Percentiles rank a stretch among this genome's conserved stretches.
Evolutionary conservation across 2,113 vertebrate species (phyloP).

Genomic region (Beaufortia kweichowensis): DNA sequence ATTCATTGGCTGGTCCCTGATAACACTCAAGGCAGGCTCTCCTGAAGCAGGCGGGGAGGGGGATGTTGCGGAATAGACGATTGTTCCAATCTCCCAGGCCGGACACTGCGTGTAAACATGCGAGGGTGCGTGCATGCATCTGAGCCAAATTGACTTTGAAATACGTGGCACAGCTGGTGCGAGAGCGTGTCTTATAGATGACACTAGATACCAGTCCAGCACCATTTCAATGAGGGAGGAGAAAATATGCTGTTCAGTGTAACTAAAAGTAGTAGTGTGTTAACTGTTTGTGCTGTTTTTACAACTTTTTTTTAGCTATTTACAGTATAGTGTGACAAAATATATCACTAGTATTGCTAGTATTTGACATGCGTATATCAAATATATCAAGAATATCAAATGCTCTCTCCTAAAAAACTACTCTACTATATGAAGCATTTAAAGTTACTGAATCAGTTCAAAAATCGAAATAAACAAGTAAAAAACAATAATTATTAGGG

Average conservation of each 20-base stretch:
- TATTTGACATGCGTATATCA: too few species aligned
- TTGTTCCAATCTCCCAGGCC: slow-evolving; percentile 50
- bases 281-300: too few species aligned
- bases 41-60: slow-evolving; percentile 49
- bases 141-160: slow-evolving; percentile 62
- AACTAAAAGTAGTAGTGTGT: too few species aligned
- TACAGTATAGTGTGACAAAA: too few species aligned
- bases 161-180: slow-evolving; percentile 42
- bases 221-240: slow-evolving; percentile 45
- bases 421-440: too few species aligned
- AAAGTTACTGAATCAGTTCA: too few species aligned
- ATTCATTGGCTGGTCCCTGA: slow-evolving; percentile 66
- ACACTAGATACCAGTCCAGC: slow-evolving; percentile 36
- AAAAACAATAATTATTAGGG: too few species aligned
- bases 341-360: too few species aligned
- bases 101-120: slow-evolving; percentile 6
- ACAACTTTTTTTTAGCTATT: too few species aligned
- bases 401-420: too few species aligned
- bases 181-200: slow-evolving; percentile 19
- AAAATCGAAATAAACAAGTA: too few species aligned
- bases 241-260: slow-evolving; percentile 17
- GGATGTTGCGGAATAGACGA: slow-evolving; percentile 26
- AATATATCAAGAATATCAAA: too few species aligned
- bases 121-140: slow-evolving; percentile 33
- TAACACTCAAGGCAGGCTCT: slow-evolving; percentile 58